A percentile compares a stretch with the other conserved stretches of the same genome.
Conservation (phyloP, 2,113 vertebrate genomes). For the Tyrannus savana region DNA sequence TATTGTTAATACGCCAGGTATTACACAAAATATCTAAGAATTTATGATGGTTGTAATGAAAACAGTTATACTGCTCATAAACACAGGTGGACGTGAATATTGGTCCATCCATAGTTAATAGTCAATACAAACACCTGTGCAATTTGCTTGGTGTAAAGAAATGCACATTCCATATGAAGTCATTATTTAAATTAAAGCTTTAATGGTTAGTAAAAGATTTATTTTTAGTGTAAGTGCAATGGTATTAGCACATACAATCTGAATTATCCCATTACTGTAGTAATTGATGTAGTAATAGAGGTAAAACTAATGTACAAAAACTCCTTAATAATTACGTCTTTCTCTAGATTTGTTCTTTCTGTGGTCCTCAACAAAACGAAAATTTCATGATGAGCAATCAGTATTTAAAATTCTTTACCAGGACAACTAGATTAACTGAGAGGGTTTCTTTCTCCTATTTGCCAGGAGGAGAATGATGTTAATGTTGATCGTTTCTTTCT, state of each 20-base stretch:
- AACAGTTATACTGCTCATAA: background rate
- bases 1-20: background rate
- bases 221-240: background rate
- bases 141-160: background rate
- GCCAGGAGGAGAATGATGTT: background rate
- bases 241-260: background rate
- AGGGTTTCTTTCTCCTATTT: background rate
- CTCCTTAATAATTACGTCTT: background rate
- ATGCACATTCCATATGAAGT: background rate
- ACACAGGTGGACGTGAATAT: background rate
- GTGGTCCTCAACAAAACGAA: background rate
- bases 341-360: background rate
- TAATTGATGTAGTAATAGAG: background rate
- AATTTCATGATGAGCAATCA: background rate
- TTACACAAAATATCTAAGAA: background rate
- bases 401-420: background rate
- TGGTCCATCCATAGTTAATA: background rate
- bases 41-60: background rate
- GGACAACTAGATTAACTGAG: background rate
- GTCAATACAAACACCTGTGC: background rate
- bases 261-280: background rate
- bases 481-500: background rate
- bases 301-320: background rate
- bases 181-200: background rate
- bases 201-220: background rate